These are phyloP conservation scores for Mesocricetus auratus DNA, from an alignment of 2,113 vertebrate species.

Conservation along the genomic window DNA sequence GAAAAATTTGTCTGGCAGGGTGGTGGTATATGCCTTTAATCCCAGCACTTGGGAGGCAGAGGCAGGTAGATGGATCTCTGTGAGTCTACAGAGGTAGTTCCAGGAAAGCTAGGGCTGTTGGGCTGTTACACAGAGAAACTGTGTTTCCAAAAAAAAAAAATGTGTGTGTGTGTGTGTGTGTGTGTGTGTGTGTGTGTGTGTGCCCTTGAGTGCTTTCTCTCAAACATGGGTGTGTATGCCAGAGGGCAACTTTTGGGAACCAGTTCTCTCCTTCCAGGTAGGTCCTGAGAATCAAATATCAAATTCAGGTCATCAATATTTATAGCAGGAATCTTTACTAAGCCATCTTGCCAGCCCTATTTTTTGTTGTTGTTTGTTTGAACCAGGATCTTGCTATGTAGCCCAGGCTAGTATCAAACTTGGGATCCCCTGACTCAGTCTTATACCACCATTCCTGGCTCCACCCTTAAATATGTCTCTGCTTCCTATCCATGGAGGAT, in stretches of 20 bases:
- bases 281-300: background rate
- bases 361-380: background rate
- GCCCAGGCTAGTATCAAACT: background rate
- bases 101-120: no score
- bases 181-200: no score
- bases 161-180: background rate
- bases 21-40: no score
- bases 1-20: no score
- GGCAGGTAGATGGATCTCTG: no score
- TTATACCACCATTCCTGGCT: background rate
- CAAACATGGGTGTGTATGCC: background rate
- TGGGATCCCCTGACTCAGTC: background rate
- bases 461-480: constrained; percentile 26
- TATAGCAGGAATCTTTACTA: background rate
- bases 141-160: no score
- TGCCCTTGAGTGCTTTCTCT: no score
- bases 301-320: background rate
- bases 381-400: background rate
- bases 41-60: no score
- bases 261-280: background rate
- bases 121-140: no score
- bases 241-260: background rate
- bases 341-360: background rate
- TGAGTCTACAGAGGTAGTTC: no score
- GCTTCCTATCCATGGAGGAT: background rate